Evolutionary conservation across 2,888 invertebrate species (phyloP).

Genomic region (Drosophila silvestris): DNA sequence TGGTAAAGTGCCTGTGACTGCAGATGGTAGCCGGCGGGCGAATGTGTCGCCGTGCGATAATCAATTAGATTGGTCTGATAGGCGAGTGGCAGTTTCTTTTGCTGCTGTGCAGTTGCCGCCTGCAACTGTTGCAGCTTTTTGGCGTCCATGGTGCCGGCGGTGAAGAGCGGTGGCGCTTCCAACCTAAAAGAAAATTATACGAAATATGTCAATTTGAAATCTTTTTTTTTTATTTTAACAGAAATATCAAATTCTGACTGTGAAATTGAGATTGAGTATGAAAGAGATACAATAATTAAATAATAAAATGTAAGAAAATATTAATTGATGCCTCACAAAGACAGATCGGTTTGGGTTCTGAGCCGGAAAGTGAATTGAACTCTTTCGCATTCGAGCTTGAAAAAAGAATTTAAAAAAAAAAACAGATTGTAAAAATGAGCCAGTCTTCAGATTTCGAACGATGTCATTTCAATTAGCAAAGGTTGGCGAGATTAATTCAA

Average conservation of each 20-base stretch:
- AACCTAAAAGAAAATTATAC: slow-evolving; percentile 86
- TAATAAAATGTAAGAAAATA: not conserved
- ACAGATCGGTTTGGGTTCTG: not conserved
- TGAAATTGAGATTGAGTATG: not conserved
- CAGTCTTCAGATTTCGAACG: not conserved
- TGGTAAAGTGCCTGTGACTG: slow-evolving; percentile 73
- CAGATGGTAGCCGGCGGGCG: slow-evolving; percentile 81
- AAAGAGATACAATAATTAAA: too few species aligned
- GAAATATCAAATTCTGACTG: not conserved
- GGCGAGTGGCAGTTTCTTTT: slow-evolving; percentile 86
- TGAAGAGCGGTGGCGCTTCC: slow-evolving; percentile 89
- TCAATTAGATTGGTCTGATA: slow-evolving; percentile 85
- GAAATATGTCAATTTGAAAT: not conserved
- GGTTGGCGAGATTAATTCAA: slow-evolving; percentile 59
- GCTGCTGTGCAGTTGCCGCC: slow-evolving; percentile 80
- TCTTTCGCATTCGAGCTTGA: not conserved
- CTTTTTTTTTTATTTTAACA: not conserved
- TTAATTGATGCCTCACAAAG: not conserved
- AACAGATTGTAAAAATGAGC: slow-evolving; percentile 13
- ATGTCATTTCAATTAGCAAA: slow-evolving; percentile 55
- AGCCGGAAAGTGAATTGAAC: not conserved
- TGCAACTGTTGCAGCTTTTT: slow-evolving; percentile 87
- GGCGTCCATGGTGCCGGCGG: slow-evolving; percentile 89
- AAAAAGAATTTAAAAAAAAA: not conserved
- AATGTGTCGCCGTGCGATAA: slow-evolving; percentile 87